These are phyloP conservation scores for Campoplex capitator DNA, from an alignment of 2,888 invertebrate genomes.

Conservation along the genomic window DNA sequence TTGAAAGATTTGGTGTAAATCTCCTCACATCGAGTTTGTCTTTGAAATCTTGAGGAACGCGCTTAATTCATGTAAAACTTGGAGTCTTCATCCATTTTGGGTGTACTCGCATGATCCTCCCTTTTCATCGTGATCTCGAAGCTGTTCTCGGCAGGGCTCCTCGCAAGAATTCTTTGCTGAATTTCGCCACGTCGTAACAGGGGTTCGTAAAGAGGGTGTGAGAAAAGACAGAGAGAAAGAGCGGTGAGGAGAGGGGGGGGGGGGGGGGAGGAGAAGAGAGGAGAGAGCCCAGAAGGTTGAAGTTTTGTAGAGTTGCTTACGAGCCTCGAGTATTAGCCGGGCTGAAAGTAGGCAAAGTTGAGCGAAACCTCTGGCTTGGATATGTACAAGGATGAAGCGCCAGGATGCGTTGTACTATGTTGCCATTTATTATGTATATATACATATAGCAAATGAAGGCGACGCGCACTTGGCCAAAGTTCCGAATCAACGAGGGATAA, in stretches of 20 bases:
- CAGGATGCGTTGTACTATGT: slow-evolving; percentile 16
- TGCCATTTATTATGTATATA: slow-evolving; percentile 19
- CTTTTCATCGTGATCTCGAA: slow-evolving; percentile 25
- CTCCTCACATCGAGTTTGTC: slow-evolving; percentile 24
- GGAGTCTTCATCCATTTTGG: slow-evolving; percentile 22
- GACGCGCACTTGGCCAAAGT: slow-evolving; percentile 47
- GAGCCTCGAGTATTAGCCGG: slow-evolving; percentile 35
- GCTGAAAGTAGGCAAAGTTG: slow-evolving; percentile 47
- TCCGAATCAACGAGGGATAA: slow-evolving; percentile 44
- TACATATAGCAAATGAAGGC: slow-evolving; percentile 18
- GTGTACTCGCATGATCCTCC: slow-evolving; percentile 18
- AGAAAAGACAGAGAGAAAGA: slow-evolving; percentile 18
- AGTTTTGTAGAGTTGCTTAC: slow-evolving; percentile 6
- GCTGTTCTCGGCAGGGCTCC: slow-evolving; percentile 1
- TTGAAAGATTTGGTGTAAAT: background rate
- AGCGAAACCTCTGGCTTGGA: slow-evolving; percentile 31
- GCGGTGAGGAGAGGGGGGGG: background rate
- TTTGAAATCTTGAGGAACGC: slow-evolving; percentile 11
- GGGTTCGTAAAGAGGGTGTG: background rate
- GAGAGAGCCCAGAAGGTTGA: background rate
- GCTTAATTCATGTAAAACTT: background rate
- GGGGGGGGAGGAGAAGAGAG: background rate
- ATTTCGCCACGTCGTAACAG: slow-evolving; percentile 44
- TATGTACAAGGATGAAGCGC: slow-evolving; percentile 20
- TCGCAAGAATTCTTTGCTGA: slow-evolving; percentile 38